Percentiles rank a stretch among this genome's conserved stretches.
Conservation (phyloP, 2,113 vertebrate species). For the Ariopsis seemanni region DNA sequence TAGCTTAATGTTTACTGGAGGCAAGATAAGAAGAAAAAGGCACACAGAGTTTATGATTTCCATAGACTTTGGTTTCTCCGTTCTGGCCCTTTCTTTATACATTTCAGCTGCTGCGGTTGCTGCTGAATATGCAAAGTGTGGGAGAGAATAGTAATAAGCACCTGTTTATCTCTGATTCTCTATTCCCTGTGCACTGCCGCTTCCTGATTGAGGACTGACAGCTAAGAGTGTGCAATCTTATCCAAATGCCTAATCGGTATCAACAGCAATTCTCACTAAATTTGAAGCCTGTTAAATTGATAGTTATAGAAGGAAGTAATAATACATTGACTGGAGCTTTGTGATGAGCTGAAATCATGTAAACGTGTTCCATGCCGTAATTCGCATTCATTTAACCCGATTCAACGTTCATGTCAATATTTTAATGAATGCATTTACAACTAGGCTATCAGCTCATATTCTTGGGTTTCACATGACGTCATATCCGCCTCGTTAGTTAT, state of each 20-base stretch:
- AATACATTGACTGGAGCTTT: not conserved
- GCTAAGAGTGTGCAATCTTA: conserved; percentile 1
- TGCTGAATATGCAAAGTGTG: conserved; percentile 21
- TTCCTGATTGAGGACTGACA: conserved; percentile 12
- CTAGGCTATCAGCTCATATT: too few relatives aligned
- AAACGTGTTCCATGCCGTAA: not conserved
- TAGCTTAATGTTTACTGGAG: conserved; percentile 37
- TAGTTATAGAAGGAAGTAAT: not conserved
- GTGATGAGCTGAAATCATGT: not conserved
- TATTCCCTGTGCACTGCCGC: conserved; percentile 17
- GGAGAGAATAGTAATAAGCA: conserved; percentile 25
- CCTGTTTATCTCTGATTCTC: conserved; percentile 18
- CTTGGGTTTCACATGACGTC: too few relatives aligned
- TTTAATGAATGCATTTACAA: too few relatives aligned
- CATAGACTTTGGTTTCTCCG: conserved; percentile 37
- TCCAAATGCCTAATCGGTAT: conserved; percentile 27
- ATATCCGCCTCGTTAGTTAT: too few relatives aligned
- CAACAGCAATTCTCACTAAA: not conserved
- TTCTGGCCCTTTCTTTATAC: conserved; percentile 1
- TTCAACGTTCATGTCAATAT: not conserved
- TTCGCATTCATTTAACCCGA: not conserved
- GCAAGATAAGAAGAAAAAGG: conserved; percentile 32
- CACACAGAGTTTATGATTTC: not conserved
- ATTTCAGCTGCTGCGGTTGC: conserved; percentile 18
- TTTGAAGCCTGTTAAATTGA: not conserved